Evolutionary conservation across 2,113 vertebrate genomes (phyloP).

Genomic region (Muscicapa adusta): DNA sequence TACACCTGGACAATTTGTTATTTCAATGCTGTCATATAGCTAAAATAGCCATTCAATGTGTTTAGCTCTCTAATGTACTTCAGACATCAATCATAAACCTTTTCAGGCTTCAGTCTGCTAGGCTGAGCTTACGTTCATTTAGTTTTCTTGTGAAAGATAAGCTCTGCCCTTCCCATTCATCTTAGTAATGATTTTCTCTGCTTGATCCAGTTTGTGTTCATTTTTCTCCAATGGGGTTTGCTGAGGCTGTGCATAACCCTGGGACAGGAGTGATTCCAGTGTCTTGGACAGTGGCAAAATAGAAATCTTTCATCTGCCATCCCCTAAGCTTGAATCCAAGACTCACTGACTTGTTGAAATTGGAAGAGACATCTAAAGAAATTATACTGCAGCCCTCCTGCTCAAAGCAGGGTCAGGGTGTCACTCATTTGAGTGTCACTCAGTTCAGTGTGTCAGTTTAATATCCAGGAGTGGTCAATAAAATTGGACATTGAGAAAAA

Average conservation of each 20-base stretch:
- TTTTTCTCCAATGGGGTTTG: neutral
- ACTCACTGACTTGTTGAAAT: neutral
- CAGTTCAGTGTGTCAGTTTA: neutral
- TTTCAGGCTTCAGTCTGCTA: conserved; percentile 1
- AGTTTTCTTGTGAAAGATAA: conserved; percentile 21
- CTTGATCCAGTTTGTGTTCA: neutral
- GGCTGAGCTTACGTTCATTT: conserved; percentile 24
- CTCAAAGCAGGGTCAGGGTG: neutral
- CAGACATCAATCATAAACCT: conserved; percentile 13
- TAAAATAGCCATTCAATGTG: neutral
- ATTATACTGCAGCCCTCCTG: neutral
- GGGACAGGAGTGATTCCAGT: neutral
- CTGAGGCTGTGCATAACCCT: neutral
- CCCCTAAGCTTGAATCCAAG: neutral
- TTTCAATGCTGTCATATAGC: neutral
- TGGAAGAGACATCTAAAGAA: neutral
- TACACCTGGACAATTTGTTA: neutral
- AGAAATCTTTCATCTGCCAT: neutral
- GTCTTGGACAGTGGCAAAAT: neutral
- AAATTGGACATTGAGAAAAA: neutral
- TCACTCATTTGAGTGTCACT: neutral
- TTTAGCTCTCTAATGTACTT: neutral
- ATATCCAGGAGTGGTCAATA: neutral
- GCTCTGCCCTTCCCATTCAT: conserved; percentile 19
- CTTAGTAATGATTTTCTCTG: conserved; percentile 49